A percentile compares a stretch with the other conserved stretches of the same genome.
Evolutionary conservation across 1,140 invertebrate species (phyloP).

Genomic region (Macrostomum lignano): DNA sequence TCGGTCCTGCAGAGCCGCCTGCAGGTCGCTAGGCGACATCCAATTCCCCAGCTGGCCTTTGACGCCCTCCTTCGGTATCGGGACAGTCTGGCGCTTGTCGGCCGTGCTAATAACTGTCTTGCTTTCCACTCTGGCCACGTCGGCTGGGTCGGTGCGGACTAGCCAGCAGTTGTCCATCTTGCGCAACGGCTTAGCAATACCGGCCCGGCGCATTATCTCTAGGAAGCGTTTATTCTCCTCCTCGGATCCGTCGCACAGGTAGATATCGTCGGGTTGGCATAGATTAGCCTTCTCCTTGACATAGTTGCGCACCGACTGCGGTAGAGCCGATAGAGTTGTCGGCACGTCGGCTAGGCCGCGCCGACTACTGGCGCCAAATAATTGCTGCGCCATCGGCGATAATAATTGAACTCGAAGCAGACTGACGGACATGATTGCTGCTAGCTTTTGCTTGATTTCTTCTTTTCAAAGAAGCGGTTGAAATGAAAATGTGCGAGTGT

Average conservation of each 20-base stretch:
- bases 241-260: neutral
- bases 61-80: constrained; percentile 30
- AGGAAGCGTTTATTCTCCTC: neutral
- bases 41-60: constrained; percentile 48
- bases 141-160: constrained; percentile 69
- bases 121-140: constrained; percentile 84
- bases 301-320: neutral
- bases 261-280: neutral
- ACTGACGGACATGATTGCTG: too few species aligned
- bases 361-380: too few species aligned
- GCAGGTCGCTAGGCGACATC: constrained; percentile 50
- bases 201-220: neutral
- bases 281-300: neutral
- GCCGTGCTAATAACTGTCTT: constrained; percentile 72
- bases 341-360: too few species aligned
- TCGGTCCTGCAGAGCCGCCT: constrained; percentile 43
- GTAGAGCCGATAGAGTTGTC: too few species aligned
- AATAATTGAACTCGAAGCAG: too few species aligned
- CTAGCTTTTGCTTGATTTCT: too few species aligned
- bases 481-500: too few species aligned
- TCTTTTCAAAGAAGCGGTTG: too few species aligned
- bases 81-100: constrained; percentile 47
- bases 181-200: neutral
- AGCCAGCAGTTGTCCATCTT: constrained; percentile 31
- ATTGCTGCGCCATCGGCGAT: too few species aligned